Evolutionary conservation across 2,797 vertebrate genomes (phyloP), one percentile per base, ranked within the genome.

Genomic region (Botia almorhae): DNA sequence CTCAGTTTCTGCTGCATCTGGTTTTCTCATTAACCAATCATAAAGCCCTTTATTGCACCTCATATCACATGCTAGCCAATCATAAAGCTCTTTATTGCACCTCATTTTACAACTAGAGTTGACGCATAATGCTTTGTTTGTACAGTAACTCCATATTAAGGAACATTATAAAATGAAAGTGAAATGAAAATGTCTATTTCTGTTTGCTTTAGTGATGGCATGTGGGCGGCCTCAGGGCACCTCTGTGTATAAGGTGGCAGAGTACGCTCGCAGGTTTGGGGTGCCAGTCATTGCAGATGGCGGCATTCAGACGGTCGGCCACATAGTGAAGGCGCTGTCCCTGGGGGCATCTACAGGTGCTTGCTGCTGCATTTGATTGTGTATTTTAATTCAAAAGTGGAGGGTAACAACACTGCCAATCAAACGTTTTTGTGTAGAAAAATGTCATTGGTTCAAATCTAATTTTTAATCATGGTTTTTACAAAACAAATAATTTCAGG

Each of bases 161-260:
- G 36, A 39, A 39, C 7, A 39, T 46, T 46, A 11, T 33, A 43
- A 43, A 8, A 46, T 11, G 7, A 33, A 33, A 63, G 17, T 12
- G 17, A 11, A 77, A 36, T 16, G n/a, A 17, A 67, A 46, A 46
- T 7, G 23, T 53, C 29, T 14, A 19, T 36, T 23, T 55, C 36
- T 67, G 16, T 48, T 17, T 60, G 26, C 19, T 76, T 1, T 82
- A 95, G 94, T 95, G 80, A 95, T 95, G 94, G 94, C 93, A 0
- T 94, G 94, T 26, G 94, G 94, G 4, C 90, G 94, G 58, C 94
- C 94, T 19, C 94, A 95, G 86, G 94, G 94, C 43, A 95, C 94
- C 0, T 93, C 94, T 0, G 94, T 95, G 19, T 95, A 95, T 85
- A 95, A 93, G 86, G 94, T 95, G 78, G 94, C 94, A 0, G 94